Percentiles rank a stretch among this genome's conserved stretches.
Evolutionary conservation across 2,113 vertebrate genomes (phyloP).

Genomic region (Tyrannus savana): DNA sequence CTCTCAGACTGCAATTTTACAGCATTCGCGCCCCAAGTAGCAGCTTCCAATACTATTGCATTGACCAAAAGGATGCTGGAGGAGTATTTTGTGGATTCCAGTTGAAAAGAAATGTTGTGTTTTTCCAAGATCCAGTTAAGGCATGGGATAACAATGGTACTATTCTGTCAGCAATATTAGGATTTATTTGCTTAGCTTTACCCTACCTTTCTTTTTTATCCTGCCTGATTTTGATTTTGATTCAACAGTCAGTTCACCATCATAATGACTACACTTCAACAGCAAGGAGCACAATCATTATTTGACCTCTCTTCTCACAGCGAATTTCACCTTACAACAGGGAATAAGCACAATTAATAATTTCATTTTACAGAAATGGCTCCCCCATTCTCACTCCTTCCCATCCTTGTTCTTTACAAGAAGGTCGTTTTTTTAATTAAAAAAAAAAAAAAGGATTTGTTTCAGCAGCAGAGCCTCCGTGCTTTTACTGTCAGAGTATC

Average conservation of each 20-base stretch:
- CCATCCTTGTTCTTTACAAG: not conserved
- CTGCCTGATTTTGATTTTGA: not conserved
- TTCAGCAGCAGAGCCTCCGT: not conserved
- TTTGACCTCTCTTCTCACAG: not conserved
- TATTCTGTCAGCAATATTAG: not conserved
- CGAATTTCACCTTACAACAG: not conserved
- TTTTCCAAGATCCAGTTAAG: not conserved
- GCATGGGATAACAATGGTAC: not conserved
- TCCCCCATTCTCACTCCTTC: not conserved
- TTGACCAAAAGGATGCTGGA: not conserved
- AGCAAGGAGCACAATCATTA: not conserved
- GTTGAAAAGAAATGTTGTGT: not conserved
- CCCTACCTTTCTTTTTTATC: not conserved
- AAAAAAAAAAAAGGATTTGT: not conserved
- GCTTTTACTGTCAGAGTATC: not conserved
- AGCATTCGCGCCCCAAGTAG: not conserved
- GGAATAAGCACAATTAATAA: not conserved
- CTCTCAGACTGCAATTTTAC: not conserved
- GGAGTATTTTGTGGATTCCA: not conserved
- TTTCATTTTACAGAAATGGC: not conserved
- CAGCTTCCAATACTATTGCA: not conserved
- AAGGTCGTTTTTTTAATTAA: not conserved
- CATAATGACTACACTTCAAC: not conserved
- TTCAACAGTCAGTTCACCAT: not conserved
- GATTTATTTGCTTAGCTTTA: not conserved